These are phyloP conservation scores for Drosophila tani DNA, from an alignment of 1,140 invertebrate species.

Conservation along the genomic window DNA sequence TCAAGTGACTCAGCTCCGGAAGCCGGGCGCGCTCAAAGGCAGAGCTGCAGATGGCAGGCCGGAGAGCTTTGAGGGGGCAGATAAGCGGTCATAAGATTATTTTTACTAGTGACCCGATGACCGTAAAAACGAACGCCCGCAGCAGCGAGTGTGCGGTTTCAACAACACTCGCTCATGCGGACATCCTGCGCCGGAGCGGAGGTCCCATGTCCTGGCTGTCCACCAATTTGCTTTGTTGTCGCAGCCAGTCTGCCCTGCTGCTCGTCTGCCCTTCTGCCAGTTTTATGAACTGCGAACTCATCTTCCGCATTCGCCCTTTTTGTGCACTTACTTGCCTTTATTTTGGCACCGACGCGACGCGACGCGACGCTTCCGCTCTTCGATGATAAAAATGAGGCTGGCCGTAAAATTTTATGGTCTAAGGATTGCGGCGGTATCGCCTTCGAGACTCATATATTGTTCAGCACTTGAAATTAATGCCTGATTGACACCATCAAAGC, in stretches of 20 bases:
- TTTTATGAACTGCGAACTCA: conserved; percentile 65
- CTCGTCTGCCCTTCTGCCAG: neutral
- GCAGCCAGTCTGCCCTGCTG: conserved; percentile 14
- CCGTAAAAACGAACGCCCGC: conserved; percentile 56
- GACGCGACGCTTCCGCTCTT: neutral
- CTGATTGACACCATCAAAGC: conserved; percentile 53
- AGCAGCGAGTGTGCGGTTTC: conserved; percentile 28
- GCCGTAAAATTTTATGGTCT: conserved; percentile 37
- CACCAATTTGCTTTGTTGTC: conserved; percentile 68
- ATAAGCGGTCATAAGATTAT: conserved; percentile 60
- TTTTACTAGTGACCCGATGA: conserved; percentile 47
- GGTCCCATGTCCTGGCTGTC: conserved; percentile 23
- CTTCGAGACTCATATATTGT: conserved; percentile 30
- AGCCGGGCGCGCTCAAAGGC: neutral
- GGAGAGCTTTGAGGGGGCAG: conserved; percentile 32
- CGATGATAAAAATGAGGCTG: conserved; percentile 35
- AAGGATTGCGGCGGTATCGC: conserved; percentile 17
- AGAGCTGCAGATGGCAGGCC: conserved; percentile 27
- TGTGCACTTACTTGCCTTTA: conserved; percentile 18
- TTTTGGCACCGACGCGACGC: conserved; percentile 11
- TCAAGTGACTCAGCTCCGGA: conserved; percentile 16
- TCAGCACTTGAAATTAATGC: conserved; percentile 52
- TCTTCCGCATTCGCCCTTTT: conserved; percentile 37
- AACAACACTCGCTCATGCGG: conserved; percentile 39
- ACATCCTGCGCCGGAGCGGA: conserved; percentile 39